phyloP scores from a whole-genome alignment of 2,797 vertebrate genomes.

The Eulemur albifrons region DNA sequence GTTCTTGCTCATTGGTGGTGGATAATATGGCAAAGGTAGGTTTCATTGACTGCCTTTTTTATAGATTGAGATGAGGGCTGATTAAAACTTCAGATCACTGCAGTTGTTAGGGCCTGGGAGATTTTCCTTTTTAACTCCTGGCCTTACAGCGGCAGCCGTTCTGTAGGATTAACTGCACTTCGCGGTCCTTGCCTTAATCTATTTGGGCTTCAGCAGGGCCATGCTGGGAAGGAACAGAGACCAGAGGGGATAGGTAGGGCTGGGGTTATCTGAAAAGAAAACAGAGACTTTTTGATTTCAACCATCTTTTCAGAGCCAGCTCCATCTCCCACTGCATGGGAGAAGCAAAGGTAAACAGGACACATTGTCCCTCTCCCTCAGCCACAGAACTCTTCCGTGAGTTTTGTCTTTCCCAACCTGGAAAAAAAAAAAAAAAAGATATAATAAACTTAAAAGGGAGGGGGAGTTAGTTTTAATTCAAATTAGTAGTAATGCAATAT shows the following conservation, averaged over 20 bases:
- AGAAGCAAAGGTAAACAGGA: conserved; percentile 74
- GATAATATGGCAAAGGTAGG: conserved; percentile 87
- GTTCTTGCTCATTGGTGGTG: conserved; percentile 87
- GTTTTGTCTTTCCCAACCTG: conserved; percentile 55
- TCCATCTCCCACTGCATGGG: conserved; percentile 54
- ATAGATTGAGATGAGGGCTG: conserved; percentile 75
- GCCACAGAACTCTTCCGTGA: conserved; percentile 60
- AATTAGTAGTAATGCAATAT: conserved; percentile 36
- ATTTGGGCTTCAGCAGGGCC: conserved; percentile 78
- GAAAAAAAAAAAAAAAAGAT: neutral
- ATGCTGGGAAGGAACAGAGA: conserved; percentile 81
- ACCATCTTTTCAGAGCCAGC: conserved; percentile 72
- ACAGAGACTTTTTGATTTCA: conserved; percentile 84
- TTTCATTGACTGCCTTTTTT: conserved; percentile 83
- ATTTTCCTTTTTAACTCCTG: conserved; percentile 83
- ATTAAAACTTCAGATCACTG: conserved; percentile 83
- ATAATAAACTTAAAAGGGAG: neutral
- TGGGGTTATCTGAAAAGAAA: conserved; percentile 82
- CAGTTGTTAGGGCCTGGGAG: conserved; percentile 79
- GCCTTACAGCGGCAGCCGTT: conserved; percentile 76
- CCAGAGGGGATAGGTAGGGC: conserved; percentile 75
- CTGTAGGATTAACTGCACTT: conserved; percentile 81
- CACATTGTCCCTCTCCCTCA: conserved; percentile 49
- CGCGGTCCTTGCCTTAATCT: conserved; percentile 81
- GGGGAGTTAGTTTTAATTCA: conserved; percentile 46